Conservation (phyloP, 2,113 vertebrate species). For the Gila orcuttii region DNA sequence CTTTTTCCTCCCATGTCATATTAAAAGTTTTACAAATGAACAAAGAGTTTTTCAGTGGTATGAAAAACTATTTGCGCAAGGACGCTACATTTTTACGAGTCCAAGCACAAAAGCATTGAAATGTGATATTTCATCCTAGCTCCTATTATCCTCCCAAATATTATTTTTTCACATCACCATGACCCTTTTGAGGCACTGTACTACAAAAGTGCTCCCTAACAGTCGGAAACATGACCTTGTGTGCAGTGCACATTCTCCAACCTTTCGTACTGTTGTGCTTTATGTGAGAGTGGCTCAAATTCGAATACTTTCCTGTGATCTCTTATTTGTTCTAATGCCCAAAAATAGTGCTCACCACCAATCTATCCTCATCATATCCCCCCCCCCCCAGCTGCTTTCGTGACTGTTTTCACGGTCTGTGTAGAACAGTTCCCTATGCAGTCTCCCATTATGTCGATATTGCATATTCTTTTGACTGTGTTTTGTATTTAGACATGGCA, state of each 20-base stretch:
- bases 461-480: constrained; percentile 43
- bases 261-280: not conserved
- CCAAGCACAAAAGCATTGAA: not conserved
- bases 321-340: not conserved
- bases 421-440: constrained; percentile 15
- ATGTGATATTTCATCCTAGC: not conserved
- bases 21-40: not conserved
- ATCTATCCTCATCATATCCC: constrained; percentile 10
- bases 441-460: constrained; percentile 38
- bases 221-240: not conserved
- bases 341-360: constrained; percentile 13
- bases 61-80: no score
- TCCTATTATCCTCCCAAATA: not conserved
- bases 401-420: constrained; percentile 31
- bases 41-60: not conserved
- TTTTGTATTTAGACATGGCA: constrained; percentile 50
- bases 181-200: not conserved
- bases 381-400: not conserved
- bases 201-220: not conserved
- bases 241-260: not conserved
- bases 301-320: not conserved
- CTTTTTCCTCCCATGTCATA: not conserved
- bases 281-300: not conserved
- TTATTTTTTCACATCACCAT: no score
- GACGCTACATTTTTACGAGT: not conserved